These are phyloP conservation scores for Atethmia centrago DNA, from an alignment of 2,888 invertebrate species.

Conservation along the genomic window DNA sequence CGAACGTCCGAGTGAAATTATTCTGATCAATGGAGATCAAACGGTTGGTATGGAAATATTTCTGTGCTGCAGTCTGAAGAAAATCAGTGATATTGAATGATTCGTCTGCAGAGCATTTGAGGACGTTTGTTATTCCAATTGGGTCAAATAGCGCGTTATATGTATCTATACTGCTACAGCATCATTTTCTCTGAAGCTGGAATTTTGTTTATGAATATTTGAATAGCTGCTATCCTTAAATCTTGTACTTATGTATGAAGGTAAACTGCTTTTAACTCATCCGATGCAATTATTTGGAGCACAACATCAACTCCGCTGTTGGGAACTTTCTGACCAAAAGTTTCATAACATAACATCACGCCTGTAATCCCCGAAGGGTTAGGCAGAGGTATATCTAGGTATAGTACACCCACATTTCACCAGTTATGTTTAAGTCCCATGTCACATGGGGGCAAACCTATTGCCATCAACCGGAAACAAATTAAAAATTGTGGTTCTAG, in stretches of 20 bases:
- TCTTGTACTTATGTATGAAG: not conserved
- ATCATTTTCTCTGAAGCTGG: constrained; percentile 8
- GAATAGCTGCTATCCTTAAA: not conserved
- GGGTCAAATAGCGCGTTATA: constrained; percentile 35
- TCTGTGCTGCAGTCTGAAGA: constrained; percentile 42
- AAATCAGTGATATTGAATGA: constrained; percentile 54
- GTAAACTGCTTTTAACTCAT: too few species aligned
- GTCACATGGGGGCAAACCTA: too few species aligned
- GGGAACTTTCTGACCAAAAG: not conserved
- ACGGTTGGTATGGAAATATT: constrained; percentile 61
- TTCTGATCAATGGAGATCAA: constrained; percentile 62
- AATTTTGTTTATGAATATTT: not conserved
- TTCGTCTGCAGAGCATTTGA: constrained; percentile 34
- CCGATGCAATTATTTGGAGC: not conserved
- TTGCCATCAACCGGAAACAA: too few species aligned
- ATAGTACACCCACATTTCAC: too few species aligned
- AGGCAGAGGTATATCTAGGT: too few species aligned
- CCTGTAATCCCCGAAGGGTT: too few species aligned
- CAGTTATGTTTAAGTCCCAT: too few species aligned
- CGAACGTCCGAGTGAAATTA: constrained; percentile 56
- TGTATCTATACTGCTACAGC: constrained; percentile 16
- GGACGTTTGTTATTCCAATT: constrained; percentile 43
- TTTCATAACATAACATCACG: not conserved
- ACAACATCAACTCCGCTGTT: not conserved
- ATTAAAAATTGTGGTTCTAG: too few species aligned